Conservation (phyloP, 1,140 invertebrate genomes). For the Lucilia cuprina region DNA sequence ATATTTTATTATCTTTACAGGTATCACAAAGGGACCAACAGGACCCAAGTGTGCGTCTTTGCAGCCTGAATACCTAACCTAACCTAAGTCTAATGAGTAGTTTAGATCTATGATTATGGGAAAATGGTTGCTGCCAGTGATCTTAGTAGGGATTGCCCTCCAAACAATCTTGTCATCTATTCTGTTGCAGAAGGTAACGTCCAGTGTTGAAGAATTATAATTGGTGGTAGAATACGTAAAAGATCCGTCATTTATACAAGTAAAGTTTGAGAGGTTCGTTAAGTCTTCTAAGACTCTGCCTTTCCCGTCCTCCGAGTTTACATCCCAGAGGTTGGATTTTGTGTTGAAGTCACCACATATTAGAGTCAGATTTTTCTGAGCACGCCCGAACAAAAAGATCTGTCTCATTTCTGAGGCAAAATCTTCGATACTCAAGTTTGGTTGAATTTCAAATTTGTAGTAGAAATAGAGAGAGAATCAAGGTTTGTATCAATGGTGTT, state of each 20-base stretch:
- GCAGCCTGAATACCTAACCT: too few relatives aligned
- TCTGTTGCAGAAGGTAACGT: neutral
- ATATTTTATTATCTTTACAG: too few relatives aligned
- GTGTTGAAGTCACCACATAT: neutral
- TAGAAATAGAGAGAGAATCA: neutral
- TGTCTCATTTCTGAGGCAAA: neutral
- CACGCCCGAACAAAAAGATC: neutral
- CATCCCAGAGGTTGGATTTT: neutral
- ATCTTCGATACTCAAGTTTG: neutral
- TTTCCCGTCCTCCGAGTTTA: neutral
- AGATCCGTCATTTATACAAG: neutral
- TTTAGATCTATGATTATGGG: neutral
- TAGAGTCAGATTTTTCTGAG: neutral
- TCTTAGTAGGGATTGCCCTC: neutral
- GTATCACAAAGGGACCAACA: too few relatives aligned
- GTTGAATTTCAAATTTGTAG: constrained; percentile 7
- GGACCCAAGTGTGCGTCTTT: too few relatives aligned
- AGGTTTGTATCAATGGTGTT: neutral
- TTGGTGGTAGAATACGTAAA: neutral
- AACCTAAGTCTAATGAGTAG: too few relatives aligned
- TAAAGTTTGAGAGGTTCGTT: neutral
- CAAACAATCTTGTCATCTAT: neutral
- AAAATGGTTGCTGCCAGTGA: neutral
- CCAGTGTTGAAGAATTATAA: neutral
- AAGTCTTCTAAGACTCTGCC: neutral